These are phyloP conservation scores for Glyphotaelius pellucidus DNA, from an alignment of 2,888 invertebrate species.

Conservation along the genomic window DNA sequence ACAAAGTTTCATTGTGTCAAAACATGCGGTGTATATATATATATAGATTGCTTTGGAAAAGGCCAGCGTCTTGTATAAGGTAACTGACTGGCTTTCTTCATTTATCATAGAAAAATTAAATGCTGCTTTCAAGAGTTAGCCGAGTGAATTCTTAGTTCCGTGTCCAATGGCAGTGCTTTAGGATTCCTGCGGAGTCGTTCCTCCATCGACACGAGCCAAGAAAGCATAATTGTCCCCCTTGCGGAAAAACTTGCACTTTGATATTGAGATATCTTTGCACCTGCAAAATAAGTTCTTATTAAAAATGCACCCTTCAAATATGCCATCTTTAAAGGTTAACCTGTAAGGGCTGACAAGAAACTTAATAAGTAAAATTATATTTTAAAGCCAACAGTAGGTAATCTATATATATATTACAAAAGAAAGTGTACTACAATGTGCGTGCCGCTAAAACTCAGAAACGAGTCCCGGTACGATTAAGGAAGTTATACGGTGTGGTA, in stretches of 20 bases:
- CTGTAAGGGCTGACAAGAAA: too few relatives aligned
- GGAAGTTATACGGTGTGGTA: too few relatives aligned
- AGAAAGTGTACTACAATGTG: too few relatives aligned
- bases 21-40: too few relatives aligned
- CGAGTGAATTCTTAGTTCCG: background rate
- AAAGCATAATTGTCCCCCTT: conserved; percentile 50
- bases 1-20: too few relatives aligned
- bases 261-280: conserved; percentile 56
- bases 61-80: too few relatives aligned
- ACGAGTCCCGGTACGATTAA: too few relatives aligned
- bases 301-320: background rate
- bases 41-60: too few relatives aligned
- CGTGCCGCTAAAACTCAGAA: too few relatives aligned
- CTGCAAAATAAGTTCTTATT: conserved; percentile 36
- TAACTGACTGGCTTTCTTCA: background rate
- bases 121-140: background rate
- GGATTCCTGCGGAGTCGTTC: conserved; percentile 50
- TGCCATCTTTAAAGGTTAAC: background rate
- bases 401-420: too few relatives aligned
- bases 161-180: background rate
- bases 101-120: background rate
- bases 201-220: conserved; percentile 59
- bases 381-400: too few relatives aligned
- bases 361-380: too few relatives aligned
- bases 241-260: conserved; percentile 55